These are phyloP conservation scores for Rotaria macrura DNA, from an alignment of 2,888 invertebrate species.

Conservation along the genomic window DNA sequence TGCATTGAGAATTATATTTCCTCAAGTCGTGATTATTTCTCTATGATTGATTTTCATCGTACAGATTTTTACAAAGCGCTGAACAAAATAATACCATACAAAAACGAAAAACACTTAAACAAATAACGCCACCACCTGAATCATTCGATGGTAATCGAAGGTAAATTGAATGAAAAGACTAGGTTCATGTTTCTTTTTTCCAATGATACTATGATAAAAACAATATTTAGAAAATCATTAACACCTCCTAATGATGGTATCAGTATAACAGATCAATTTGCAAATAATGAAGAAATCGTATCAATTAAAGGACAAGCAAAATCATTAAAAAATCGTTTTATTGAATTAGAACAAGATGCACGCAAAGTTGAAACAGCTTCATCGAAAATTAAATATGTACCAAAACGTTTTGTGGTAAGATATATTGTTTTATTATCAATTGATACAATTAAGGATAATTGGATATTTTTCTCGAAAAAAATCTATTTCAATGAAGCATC, in stretches of 20 bases:
- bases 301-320: conserved; percentile 29
- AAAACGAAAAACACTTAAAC: not conserved
- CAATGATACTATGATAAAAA: not conserved
- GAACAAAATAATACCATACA: not conserved
- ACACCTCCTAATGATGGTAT: not conserved
- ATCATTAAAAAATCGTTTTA: conserved; percentile 29
- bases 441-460: too few species aligned
- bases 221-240: not conserved
- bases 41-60: too few species aligned
- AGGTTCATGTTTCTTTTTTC: too few species aligned
- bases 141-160: not conserved
- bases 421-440: not conserved
- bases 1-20: not conserved
- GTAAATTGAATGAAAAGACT: not conserved
- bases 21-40: too few species aligned
- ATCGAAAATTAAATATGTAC: conserved; percentile 30
- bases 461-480: too few species aligned
- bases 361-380: conserved; percentile 31
- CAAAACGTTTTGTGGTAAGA: conserved; percentile 29
- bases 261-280: not conserved
- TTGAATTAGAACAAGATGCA: conserved; percentile 32
- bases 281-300: conserved; percentile 27
- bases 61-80: conserved; percentile 4
- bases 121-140: not conserved
- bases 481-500: too few species aligned